These are phyloP conservation scores for Zaprionus ghesquierei DNA, from an alignment of 1,140 invertebrate species.

Conservation along the genomic window DNA sequence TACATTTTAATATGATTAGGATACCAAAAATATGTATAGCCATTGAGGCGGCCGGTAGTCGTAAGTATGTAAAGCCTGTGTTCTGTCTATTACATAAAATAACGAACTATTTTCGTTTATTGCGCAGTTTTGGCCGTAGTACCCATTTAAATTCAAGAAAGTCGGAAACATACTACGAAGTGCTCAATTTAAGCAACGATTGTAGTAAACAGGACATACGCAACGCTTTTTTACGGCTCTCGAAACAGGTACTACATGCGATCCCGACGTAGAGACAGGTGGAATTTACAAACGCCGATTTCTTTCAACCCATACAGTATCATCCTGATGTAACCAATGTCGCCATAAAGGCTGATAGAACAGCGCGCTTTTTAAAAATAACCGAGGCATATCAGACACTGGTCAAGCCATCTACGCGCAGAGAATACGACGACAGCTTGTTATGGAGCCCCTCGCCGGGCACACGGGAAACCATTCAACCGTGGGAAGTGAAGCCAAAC, in stretches of 20 bases:
- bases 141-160: constrained; percentile 13
- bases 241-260: constrained; percentile 83
- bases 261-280: neutral
- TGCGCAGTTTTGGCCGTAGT: constrained; percentile 43
- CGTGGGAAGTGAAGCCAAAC: constrained; percentile 76
- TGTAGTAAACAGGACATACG: constrained; percentile 85
- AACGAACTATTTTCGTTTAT: constrained; percentile 10
- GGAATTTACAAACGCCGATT: neutral
- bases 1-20: constrained; percentile 31
- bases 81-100: constrained; percentile 59
- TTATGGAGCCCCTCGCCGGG: constrained; percentile 38
- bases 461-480: constrained; percentile 18
- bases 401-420: constrained; percentile 84
- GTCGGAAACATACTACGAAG: constrained; percentile 84
- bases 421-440: constrained; percentile 84
- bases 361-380: constrained; percentile 84
- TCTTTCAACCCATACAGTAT: constrained; percentile 59
- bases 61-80: constrained; percentile 55
- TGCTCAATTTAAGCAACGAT: constrained; percentile 83
- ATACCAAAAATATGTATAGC: constrained; percentile 1
- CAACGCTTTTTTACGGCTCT: constrained; percentile 84
- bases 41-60: neutral
- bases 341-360: constrained; percentile 83
- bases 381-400: constrained; percentile 87
- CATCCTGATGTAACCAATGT: constrained; percentile 86